Evolutionary conservation across 2,888 invertebrate species (phyloP).

Genomic region (Diadromus collaris): DNA sequence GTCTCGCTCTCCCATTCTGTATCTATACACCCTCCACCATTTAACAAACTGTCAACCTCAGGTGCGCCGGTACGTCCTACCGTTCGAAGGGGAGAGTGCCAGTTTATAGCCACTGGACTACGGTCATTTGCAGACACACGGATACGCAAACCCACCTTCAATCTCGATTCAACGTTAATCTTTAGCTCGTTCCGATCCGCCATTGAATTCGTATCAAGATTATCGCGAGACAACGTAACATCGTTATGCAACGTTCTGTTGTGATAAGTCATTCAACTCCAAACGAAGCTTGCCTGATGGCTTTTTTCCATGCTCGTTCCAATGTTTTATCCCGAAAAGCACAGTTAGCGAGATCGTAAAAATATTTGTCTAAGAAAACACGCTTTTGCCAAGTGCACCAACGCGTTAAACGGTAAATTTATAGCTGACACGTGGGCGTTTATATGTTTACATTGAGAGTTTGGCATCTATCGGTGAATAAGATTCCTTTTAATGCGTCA

Average conservation of each 20-base stretch:
- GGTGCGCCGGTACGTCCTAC: conserved; percentile 39
- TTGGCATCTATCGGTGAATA: conserved; percentile 34
- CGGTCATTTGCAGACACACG: conserved; percentile 50
- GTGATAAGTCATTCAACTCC: not conserved
- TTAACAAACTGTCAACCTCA: conserved; percentile 58
- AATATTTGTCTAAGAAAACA: conserved; percentile 23
- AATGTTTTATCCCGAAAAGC: not conserved
- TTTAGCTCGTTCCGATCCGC: conserved; percentile 6
- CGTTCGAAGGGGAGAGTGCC: conserved; percentile 11
- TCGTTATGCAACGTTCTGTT: not conserved
- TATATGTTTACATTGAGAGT: conserved; percentile 39
- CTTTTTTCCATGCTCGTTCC: not conserved
- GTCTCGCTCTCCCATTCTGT: conserved; percentile 25
- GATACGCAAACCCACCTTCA: conserved; percentile 5
- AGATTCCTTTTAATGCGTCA: conserved; percentile 16
- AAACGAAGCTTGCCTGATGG: not conserved
- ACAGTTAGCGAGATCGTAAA: conserved; percentile 11
- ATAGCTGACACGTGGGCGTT: conserved; percentile 33
- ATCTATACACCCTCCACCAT: conserved; percentile 53
- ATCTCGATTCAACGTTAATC: conserved; percentile 31
- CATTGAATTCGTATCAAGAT: conserved; percentile 7
- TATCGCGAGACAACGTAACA: not conserved
- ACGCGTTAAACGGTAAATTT: conserved; percentile 37
- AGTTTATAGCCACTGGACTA: conserved; percentile 45
- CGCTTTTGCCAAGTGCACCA: conserved; percentile 32